Evolutionary conservation across 2,113 vertebrate species (phyloP).

Genomic region (Ceyx cyanopectus): DNA sequence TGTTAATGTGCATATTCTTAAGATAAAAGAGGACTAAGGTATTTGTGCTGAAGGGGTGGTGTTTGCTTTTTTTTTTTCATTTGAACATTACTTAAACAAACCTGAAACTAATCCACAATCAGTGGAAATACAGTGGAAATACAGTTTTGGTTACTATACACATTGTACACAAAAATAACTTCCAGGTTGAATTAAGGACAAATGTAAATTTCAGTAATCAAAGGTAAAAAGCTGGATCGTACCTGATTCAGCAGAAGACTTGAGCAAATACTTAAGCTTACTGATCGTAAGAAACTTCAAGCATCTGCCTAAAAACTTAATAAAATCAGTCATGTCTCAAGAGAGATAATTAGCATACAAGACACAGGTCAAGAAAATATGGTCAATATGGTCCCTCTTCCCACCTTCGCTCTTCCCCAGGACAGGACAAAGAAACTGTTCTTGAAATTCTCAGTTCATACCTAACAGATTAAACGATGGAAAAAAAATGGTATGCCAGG

Average conservation of each 20-base stretch:
- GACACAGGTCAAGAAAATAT: not conserved
- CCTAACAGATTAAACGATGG: not conserved
- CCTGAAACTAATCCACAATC: not conserved
- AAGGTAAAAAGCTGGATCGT: not conserved
- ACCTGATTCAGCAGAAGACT: not conserved
- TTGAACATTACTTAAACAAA: not conserved
- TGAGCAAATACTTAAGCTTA: not conserved
- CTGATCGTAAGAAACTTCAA: not conserved
- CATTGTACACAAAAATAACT: not conserved
- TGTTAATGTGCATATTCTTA: not conserved
- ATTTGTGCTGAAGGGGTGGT: not conserved
- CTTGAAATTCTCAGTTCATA: not conserved
- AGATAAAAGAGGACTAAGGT: not conserved
- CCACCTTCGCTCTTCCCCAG: not conserved
- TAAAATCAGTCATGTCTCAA: not conserved
- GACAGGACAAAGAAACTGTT: not conserved
- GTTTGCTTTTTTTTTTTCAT: not conserved
- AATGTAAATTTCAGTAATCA: not conserved
- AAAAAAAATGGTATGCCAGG: not conserved
- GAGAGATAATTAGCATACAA: not conserved
- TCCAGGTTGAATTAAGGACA: not conserved
- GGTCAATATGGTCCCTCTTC: not conserved
- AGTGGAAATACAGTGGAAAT: not conserved
- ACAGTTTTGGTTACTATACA: not conserved
- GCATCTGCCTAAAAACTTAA: not conserved